phyloP scores from a whole-genome alignment of 2,888 invertebrate species.

The Oscheius sp. region DNA sequence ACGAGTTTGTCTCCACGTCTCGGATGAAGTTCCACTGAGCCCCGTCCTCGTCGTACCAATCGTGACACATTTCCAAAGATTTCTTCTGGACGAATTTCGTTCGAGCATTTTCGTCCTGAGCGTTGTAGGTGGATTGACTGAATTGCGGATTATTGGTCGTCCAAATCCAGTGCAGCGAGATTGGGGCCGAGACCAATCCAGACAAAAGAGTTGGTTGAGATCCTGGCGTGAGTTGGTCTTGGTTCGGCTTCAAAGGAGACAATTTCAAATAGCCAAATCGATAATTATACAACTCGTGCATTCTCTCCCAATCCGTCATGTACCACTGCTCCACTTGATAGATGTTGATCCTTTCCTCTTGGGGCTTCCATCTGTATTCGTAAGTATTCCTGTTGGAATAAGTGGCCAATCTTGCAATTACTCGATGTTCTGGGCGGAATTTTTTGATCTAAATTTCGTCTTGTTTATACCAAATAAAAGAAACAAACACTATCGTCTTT shows the following conservation, averaged over 20 bases:
- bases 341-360: constrained; percentile 67
- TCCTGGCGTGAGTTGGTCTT: constrained; percentile 35
- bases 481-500: constrained; percentile 58
- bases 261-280: constrained; percentile 68
- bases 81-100: constrained; percentile 55
- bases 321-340: constrained; percentile 55
- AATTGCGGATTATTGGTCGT: constrained; percentile 60
- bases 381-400: constrained; percentile 64
- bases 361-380: constrained; percentile 64
- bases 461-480: background rate
- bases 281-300: constrained; percentile 64
- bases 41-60: constrained; percentile 67
- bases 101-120: constrained; percentile 56
- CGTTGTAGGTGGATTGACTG: constrained; percentile 52
- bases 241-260: constrained; percentile 58
- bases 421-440: constrained; percentile 66
- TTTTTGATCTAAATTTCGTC: constrained; percentile 62
- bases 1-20: constrained; percentile 68
- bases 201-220: constrained; percentile 29
- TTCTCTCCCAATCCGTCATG: constrained; percentile 67
- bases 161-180: constrained; percentile 69
- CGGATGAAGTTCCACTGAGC: constrained; percentile 68
- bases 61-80: constrained; percentile 66
- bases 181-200: constrained; percentile 60
- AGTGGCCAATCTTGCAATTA: constrained; percentile 62